Conservation (phyloP, 2,113 vertebrate species). For the Eulemur macaco region DNA sequence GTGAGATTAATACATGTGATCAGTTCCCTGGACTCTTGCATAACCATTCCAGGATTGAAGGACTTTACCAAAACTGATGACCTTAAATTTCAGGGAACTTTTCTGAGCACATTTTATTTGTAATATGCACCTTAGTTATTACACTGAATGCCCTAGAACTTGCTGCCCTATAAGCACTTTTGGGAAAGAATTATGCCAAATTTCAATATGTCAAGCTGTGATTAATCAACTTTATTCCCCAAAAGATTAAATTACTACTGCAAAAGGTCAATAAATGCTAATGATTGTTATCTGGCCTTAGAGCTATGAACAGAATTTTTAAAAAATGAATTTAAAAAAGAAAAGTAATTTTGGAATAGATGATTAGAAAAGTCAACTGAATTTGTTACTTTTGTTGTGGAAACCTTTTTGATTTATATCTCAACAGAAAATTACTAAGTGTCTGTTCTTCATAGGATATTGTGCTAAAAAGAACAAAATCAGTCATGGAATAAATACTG, state of each 20-base stretch:
- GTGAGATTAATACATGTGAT: background rate
- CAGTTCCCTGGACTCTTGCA: background rate
- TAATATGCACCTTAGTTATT: background rate
- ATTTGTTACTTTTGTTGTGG: constrained; percentile 48
- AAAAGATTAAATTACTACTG: constrained; percentile 61
- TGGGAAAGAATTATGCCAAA: constrained; percentile 64
- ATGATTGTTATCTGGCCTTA: constrained; percentile 64
- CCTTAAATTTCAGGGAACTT: constrained; percentile 39
- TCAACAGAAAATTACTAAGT: background rate
- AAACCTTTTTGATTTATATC: constrained; percentile 22
- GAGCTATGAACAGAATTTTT: constrained; percentile 56
- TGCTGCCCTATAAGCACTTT: constrained; percentile 21
- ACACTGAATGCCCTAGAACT: background rate
- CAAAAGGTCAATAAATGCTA: constrained; percentile 71
- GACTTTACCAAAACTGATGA: background rate
- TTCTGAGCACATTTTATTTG: background rate
- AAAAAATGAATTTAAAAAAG: constrained; percentile 48
- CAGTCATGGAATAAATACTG: background rate
- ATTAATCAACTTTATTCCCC: constrained; percentile 60
- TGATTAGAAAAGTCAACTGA: constrained; percentile 46
- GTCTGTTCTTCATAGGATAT: background rate
- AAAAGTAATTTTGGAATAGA: constrained; percentile 61
- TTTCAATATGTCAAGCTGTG: constrained; percentile 61
- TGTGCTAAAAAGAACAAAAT: background rate
- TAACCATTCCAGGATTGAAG: background rate